Percentiles rank a stretch among this genome's conserved stretches.
Conservation (phyloP, 2,797 vertebrate genomes). For the Setipinna tenuifilis region DNA sequence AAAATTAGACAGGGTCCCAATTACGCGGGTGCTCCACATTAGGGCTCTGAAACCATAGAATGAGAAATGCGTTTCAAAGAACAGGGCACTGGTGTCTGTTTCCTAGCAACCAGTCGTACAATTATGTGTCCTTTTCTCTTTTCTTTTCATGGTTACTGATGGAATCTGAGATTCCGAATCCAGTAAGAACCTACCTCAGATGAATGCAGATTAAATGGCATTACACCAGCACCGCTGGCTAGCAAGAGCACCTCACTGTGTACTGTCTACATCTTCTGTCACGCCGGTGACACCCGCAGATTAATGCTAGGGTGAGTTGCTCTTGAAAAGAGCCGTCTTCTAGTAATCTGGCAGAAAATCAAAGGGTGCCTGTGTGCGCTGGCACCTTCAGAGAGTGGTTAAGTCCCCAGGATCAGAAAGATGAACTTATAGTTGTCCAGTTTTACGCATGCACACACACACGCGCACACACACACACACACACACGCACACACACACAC, state of each 20-base stretch:
- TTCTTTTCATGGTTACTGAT: conserved; percentile 41
- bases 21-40: background rate
- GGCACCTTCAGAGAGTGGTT: background rate
- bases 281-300: background rate
- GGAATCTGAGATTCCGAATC: conserved; percentile 23
- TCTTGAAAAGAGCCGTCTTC: background rate
- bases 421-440: conserved; percentile 27
- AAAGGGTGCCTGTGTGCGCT: conserved; percentile 29
- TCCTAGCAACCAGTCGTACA: conserved; percentile 51
- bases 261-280: background rate
- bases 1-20: background rate
- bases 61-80: conserved; percentile 13
- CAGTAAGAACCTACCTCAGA: background rate
- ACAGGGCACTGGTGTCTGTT: conserved; percentile 39
- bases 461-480: no score
- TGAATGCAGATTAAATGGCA: background rate
- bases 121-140: conserved; percentile 38
- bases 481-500: no score
- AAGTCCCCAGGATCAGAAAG: conserved; percentile 30
- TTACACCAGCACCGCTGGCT: background rate
- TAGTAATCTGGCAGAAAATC: conserved; percentile 43
- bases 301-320: background rate
- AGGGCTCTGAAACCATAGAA: background rate
- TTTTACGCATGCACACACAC: background rate
- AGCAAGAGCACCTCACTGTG: background rate